Evolutionary conservation across 2,113 vertebrate genomes (phyloP), one percentile per base, ranked within the genome.

Genomic region (Neolamprologus longior): DNA sequence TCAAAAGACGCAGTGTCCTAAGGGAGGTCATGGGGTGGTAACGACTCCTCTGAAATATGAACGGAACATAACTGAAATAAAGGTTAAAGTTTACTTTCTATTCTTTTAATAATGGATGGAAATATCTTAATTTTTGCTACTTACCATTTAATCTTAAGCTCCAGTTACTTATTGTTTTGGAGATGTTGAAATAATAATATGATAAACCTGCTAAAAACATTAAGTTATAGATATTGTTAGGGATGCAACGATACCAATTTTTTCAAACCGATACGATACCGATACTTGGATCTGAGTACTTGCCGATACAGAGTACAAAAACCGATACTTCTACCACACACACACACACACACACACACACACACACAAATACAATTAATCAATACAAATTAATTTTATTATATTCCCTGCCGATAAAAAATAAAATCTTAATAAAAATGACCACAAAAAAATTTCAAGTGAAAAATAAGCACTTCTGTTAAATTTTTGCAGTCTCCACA

Each of bases 381-480:
- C n/a, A n/a, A n/a, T n/a, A n/a, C n/a, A n/a, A n/a, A n/a, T n/a
- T n/a, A 2, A 45, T 45, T 45, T 45, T 45, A 45, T 45, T 45
- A 0, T 45, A 45, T 7, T 15, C 0, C 0, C 42, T 15, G 42
- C 0, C 6, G 1, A 45, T 45, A 45, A 45, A 15, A 45, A 45
- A 45, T 45, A 15, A 15, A 15, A 45, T 45, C 42, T 42, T 42
- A 42, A 3, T 42, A 13, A 42, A 45, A 45, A 45, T 42, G 12
- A 15, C 42, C 42, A 45, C 42, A 45, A 45, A 45, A 45, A 45
- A 0, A 15, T 45, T 4, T 45, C 13, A 45, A 45, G 42, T 15
- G 2, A 45, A 45, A 45, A 45, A 45, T 45, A 45, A 45, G 0
- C 42, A 45, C 42, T 45, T 45, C 42, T 45, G 42, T 45, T 45